These are phyloP conservation scores for Phrynocephalus forsythii DNA, from an alignment of 2,797 vertebrate species.

Conservation along the genomic window DNA sequence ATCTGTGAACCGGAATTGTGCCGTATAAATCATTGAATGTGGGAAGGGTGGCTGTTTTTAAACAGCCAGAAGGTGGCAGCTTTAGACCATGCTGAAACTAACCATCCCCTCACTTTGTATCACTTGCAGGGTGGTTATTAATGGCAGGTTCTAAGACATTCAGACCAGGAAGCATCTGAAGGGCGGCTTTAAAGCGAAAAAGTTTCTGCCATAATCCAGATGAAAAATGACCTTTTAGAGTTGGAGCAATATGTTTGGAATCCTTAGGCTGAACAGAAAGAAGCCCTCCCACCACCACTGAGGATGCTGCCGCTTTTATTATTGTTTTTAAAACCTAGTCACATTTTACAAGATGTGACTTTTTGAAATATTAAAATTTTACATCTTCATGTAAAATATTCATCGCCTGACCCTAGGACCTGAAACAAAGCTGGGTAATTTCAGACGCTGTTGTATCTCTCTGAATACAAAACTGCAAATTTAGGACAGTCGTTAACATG, in stretches of 20 bases:
- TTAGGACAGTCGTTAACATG: constrained; percentile 7
- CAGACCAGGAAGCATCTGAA: constrained; percentile 54
- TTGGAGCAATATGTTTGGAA: constrained; percentile 67
- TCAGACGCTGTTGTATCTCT: constrained; percentile 2
- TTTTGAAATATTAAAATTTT: constrained; percentile 57
- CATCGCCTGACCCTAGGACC: constrained; percentile 49
- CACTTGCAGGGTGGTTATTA: constrained; percentile 6
- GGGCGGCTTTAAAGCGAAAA: constrained; percentile 71
- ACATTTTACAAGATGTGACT: constrained; percentile 51
- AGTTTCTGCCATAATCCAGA: constrained; percentile 67
- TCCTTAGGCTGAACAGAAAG: constrained; percentile 70
- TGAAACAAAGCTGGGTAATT: constrained; percentile 20
- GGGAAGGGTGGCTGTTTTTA: background rate
- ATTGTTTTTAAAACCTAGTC: constrained; percentile 31
- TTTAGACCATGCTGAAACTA: constrained; percentile 66
- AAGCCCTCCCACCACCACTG: constrained; percentile 30
- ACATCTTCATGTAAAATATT: constrained; percentile 59
- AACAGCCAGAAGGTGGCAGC: constrained; percentile 80
- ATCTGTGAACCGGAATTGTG: background rate
- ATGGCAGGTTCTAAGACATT: constrained; percentile 55
- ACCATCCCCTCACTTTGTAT: constrained; percentile 32
- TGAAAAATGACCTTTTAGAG: constrained; percentile 73
- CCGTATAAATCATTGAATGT: too few relatives aligned
- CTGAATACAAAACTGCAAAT: constrained; percentile 37
- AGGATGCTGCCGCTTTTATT: constrained; percentile 49